phyloP scores from a whole-genome alignment of 2,797 vertebrate species.

The Anguilla pacifica region DNA sequence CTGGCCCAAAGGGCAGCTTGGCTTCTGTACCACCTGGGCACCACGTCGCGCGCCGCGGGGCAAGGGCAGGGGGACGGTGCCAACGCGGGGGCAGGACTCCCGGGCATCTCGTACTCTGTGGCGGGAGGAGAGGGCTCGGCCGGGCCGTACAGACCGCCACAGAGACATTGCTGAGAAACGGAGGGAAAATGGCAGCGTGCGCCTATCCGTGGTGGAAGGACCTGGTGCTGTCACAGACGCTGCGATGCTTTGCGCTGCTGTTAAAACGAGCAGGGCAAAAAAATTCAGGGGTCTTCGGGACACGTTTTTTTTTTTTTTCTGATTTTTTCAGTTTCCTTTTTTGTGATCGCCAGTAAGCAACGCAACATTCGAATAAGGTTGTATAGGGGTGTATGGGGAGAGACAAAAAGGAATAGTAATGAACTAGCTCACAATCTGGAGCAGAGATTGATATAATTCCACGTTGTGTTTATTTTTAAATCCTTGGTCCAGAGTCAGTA shows the following conservation, averaged over 20 bases:
- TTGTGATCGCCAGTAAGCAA: no score
- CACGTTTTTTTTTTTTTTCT: no score
- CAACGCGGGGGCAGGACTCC: neutral
- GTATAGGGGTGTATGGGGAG: no score
- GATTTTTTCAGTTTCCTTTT: no score
- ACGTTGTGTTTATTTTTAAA: no score
- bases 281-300: neutral
- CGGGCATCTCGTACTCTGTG: neutral
- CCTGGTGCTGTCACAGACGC: neutral
- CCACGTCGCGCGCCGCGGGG: neutral
- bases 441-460: no score
- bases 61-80: constrained; percentile 19
- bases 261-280: neutral
- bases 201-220: neutral
- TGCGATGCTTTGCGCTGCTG: neutral
- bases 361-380: no score
- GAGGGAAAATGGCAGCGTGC: neutral
- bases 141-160: neutral
- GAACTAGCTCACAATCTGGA: no score
- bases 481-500: no score
- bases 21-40: constrained; percentile 16
- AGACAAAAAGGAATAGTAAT: no score
- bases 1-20: constrained; percentile 21
- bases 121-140: neutral
- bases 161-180: neutral